Evolutionary conservation across 2,113 vertebrate genomes (phyloP), one percentile per base, ranked within the genome.

Genomic region (Gracilinanus agilis): DNA sequence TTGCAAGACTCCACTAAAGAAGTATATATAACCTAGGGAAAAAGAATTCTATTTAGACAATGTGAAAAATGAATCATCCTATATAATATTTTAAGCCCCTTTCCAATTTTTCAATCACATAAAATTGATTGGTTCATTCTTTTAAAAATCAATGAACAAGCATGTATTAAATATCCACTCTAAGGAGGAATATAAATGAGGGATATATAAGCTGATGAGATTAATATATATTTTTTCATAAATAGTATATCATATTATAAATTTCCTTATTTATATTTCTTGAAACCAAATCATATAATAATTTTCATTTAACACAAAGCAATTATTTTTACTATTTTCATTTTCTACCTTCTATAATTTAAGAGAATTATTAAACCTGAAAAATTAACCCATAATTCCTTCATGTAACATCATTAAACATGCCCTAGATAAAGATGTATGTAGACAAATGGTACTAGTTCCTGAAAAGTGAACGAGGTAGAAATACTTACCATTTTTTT

Each of bases 21-120:
- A 99, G 95, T 99, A 99, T 92, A 99, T 97, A n/a, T 99, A 99
- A 97, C 99, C 99, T 99, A 98, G 55, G 93, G 93, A 55, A 91
- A 94, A 97, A 97, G 88, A 91, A 88, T 83, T 67, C 9, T 61
- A 93, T 13, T 49, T 61, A 49, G 54, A 61, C 11, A 83, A 44
- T 44, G 0, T 53, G 94, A 75, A 91, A 53, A 94, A 49, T 54
- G 27, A 90, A 1, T 56, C n/a, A 54, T 7, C 94, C 92, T 27
- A 94, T 55, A 91, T 90, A 89, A 21, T n/a, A 55, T 58, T 92
- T 90, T 94, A 58, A 54, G 19, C 44, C 5, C 5, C 11, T 54
- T 91, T 54, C 12, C 34, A 44, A n/a, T 90, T 21, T 58, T 54
- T 88, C 75, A 24, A n/a, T 27, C 23, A 23, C 3, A 44, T 44